A percentile compares a stretch with the other conserved stretches of the same genome.
phyloP scores from a whole-genome alignment of 2,113 vertebrate species.

The Ochotona curzoniae region DNA sequence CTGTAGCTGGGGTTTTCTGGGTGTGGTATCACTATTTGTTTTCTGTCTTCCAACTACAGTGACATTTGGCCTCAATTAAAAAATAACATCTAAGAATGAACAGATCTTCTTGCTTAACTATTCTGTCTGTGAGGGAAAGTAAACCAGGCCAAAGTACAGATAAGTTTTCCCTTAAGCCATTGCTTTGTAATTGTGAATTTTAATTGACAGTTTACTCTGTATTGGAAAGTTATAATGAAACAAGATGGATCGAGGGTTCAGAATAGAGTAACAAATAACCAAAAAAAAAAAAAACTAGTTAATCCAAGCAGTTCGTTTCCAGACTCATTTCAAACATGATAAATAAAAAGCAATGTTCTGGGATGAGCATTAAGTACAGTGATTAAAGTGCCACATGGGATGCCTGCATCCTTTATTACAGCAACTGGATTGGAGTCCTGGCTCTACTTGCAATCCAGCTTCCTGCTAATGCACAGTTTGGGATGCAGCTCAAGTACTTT shows the following conservation, averaged over 20 bases:
- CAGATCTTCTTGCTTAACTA: not conserved
- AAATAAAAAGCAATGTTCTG: not conserved
- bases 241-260: not conserved
- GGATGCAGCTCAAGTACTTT: too few relatives aligned
- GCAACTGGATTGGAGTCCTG: too few relatives aligned
- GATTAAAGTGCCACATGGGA: not conserved
- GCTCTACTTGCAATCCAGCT: too few relatives aligned
- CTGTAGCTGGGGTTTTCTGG: not conserved
- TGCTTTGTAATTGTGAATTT: not conserved
- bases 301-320: not conserved
- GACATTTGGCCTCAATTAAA: not conserved
- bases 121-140: not conserved
- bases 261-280: not conserved
- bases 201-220: not conserved
- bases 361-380: not conserved
- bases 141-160: not conserved
- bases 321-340: constrained; percentile 8
- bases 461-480: too few relatives aligned
- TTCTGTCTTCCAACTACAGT: not conserved
- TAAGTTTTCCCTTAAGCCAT: not conserved
- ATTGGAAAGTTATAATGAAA: not conserved
- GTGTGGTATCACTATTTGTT: not conserved
- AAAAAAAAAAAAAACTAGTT: not conserved
- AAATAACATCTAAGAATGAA: not conserved
- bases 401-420: too few relatives aligned